Evolutionary conservation across 2,113 vertebrate genomes (phyloP).

Genomic region (Gnathonemus echidnorhynchus): DNA sequence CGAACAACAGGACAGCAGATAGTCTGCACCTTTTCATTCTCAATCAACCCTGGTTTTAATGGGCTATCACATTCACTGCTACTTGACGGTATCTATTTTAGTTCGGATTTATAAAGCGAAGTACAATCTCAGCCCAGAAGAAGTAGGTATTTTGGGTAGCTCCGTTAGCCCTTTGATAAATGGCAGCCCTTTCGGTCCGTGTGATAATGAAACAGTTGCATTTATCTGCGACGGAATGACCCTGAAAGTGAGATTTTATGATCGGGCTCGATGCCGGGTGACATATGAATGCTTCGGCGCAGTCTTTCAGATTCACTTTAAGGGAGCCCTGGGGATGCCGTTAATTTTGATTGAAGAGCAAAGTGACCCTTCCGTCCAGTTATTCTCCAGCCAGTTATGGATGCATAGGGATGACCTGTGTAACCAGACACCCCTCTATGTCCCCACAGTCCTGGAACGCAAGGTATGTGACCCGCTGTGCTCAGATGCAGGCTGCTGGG

Average conservation of each 20-base stretch:
- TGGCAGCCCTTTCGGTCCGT: background rate
- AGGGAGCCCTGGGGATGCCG: background rate
- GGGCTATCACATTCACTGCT: background rate
- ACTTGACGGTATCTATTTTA: background rate
- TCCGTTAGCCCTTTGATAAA: background rate
- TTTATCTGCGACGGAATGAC: background rate
- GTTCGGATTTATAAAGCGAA: background rate
- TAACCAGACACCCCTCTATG: background rate
- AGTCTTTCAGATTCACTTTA: background rate
- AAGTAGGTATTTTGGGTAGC: background rate
- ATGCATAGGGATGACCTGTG: background rate
- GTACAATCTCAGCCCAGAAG: background rate
- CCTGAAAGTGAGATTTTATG: background rate
- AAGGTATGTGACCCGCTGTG: slow-evolving; percentile 87
- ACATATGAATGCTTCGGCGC: background rate
- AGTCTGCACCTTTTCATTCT: background rate
- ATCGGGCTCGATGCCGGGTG: background rate
- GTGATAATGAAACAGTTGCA: slow-evolving; percentile 5
- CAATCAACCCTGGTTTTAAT: background rate
- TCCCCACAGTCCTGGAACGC: slow-evolving; percentile 70
- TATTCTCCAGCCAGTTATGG: background rate
- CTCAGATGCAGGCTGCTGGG: slow-evolving; percentile 89
- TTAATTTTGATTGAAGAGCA: background rate
- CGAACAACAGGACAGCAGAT: background rate
- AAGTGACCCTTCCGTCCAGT: background rate